Evolutionary conservation across 2,797 vertebrate genomes (phyloP), one percentile per base, ranked within the genome.

Genomic region (Scleropages formosus): DNA sequence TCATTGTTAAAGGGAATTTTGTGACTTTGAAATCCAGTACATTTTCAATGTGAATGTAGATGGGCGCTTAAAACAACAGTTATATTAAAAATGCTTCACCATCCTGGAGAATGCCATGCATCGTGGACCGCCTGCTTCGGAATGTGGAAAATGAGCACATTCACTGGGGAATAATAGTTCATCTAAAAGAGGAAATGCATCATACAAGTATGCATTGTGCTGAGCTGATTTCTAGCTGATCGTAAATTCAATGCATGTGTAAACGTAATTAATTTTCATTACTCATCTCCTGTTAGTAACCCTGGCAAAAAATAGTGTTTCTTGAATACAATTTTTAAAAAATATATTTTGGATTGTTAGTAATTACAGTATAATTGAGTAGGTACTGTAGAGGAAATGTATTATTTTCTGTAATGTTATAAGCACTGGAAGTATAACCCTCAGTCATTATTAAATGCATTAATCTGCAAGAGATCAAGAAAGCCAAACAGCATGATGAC

Each of bases 381-480:
- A 20, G 27, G 7, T 49, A 46, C n/a, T 44, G 22, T 10, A 24
- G 8, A 75, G 31, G 8, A 15, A 27, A 18, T 12, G 10, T 39
- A 59, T 66, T 39, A 46, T 20, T 53, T 4, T 51, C 22, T 12
- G 64, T 24, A 58, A 60, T 49, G 64, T 9, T 31, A 39, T n/a
- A 60, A 8, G 51, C 0, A 39, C 12, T 60, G 26, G 70, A 58
- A 31, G 16, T n/a, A 4, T 27, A 24, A 15, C 59, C n/a, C 22
- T 26, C 71, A 47, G 39, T 61, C 47, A 64, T 60, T 46, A 68
- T 64, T 53, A 71, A 62, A 56, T 20, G 63, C 67, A 44, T 63
- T 39, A 68, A 49, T 68, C 53, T 75, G 74, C 51, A 8, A 74
- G 60, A 63, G 7, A 69, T 20, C 69, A 7, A 82, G 67, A 72